Percentiles rank a stretch among this genome's conserved stretches.
These are phyloP conservation scores for Mandrillus leucophaeus DNA, from an alignment of 2,113 vertebrate species.

Conservation along the genomic window DNA sequence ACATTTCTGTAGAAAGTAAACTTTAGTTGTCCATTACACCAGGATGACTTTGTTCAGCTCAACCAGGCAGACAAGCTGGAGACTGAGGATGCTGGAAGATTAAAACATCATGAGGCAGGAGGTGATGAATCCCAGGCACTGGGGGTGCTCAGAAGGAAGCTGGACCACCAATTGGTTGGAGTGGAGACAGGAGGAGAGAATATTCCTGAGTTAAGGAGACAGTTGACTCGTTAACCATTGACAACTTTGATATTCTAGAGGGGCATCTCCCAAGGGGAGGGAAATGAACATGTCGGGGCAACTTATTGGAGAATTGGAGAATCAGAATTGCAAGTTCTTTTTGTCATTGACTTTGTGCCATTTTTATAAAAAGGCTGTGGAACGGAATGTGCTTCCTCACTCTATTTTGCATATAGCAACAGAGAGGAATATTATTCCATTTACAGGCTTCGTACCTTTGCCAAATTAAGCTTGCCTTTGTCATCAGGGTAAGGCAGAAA, in stretches of 20 bases:
- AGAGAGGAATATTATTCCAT: neutral
- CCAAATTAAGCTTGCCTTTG: constrained; percentile 17
- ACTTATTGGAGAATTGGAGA: neutral
- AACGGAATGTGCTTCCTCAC: constrained; percentile 36
- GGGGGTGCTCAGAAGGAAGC: neutral
- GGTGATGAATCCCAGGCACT: neutral
- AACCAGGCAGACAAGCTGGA: neutral
- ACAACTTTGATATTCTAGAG: neutral
- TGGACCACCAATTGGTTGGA: neutral
- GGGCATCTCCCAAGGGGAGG: neutral
- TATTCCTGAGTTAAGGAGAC: neutral
- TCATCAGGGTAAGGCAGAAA: neutral
- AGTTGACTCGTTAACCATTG: neutral
- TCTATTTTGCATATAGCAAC: constrained; percentile 4
- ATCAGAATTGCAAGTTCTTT: neutral
- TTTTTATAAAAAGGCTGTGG: constrained; percentile 38
- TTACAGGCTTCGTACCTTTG: constrained; percentile 10
- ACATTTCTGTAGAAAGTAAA: neutral
- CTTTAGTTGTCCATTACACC: neutral
- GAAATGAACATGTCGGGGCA: neutral
- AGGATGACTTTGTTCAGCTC: neutral
- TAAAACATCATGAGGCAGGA: neutral
- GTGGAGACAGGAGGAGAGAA: neutral
- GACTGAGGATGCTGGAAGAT: neutral
- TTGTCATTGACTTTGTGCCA: neutral